Conservation (phyloP, 2,888 invertebrate species). For the Chrysopilus asiliformis region DNA sequence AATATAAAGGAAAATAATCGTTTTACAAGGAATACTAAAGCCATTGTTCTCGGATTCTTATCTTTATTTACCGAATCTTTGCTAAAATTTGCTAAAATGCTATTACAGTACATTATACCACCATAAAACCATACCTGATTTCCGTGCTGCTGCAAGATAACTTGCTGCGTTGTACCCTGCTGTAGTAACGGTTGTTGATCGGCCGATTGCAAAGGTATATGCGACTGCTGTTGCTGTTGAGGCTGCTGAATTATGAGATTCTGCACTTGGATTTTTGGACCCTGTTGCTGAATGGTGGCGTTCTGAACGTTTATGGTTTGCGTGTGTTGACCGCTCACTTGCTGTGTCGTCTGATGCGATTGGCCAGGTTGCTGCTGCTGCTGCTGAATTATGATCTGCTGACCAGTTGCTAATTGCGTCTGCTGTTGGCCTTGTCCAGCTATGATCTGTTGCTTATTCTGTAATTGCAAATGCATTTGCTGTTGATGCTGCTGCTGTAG, state of each 20-base stretch:
- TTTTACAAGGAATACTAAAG: no score
- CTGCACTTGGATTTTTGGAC: constrained; percentile 26
- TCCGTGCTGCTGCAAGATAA: constrained; percentile 33
- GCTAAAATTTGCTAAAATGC: no score
- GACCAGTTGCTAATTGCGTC: constrained; percentile 6
- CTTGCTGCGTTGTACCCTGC: not conserved
- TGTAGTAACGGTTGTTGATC: constrained; percentile 5
- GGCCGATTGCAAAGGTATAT: constrained; percentile 31
- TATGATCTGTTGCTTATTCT: constrained; percentile 12
- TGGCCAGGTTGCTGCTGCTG: constrained; percentile 33
- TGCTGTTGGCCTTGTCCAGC: constrained; percentile 1
- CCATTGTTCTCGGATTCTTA: no score
- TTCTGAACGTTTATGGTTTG: constrained; percentile 4
- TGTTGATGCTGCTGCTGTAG: constrained; percentile 15
- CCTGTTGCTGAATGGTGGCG: not conserved
- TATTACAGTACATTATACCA: no score
- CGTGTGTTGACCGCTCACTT: constrained; percentile 14
- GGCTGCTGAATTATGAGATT: constrained; percentile 43
- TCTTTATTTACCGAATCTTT: no score
- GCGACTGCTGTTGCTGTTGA: constrained; percentile 39
- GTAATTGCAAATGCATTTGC: constrained; percentile 27
- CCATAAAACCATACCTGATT: not conserved
- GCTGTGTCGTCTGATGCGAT: constrained; percentile 15
- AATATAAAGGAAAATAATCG: no score
- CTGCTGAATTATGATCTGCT: constrained; percentile 23